Conservation (phyloP, 64 coral and sea anemone genomes). For the Dendrophyllia cribrosa region DNA sequence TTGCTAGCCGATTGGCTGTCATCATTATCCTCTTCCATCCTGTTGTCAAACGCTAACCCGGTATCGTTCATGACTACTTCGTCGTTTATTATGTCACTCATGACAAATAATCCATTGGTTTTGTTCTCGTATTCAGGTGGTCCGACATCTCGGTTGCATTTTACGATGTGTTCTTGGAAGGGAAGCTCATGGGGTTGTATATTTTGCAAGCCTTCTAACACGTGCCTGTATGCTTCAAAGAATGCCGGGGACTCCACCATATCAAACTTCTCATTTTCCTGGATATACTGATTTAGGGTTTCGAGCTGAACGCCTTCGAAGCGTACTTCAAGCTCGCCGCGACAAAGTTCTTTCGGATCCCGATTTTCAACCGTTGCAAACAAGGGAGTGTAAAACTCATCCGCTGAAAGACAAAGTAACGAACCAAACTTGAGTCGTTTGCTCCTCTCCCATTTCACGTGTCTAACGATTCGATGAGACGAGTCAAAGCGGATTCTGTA, state of each 20-base stretch:
- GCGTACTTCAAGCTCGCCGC: conserved; percentile 72
- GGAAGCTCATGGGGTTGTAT: conserved; percentile 12
- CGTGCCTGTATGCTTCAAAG: conserved; percentile 76
- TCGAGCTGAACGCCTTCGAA: conserved; percentile 59
- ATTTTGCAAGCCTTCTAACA: conserved; percentile 59
- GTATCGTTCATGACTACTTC: not conserved
- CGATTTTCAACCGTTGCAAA: conserved; percentile 85
- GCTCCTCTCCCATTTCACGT: conserved; percentile 67
- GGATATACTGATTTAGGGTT: conserved; percentile 25
- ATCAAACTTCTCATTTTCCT: conserved; percentile 51
- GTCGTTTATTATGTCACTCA: not conserved
- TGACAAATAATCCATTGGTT: not conserved
- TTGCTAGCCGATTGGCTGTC: too few species aligned
- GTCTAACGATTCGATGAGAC: conserved; percentile 40
- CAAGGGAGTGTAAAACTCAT: conserved; percentile 69
- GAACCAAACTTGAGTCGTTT: conserved; percentile 87
- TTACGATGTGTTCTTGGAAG: conserved; percentile 55
- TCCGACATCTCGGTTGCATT: not conserved
- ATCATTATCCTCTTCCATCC: too few species aligned
- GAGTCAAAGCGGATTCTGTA: conserved; percentile 72
- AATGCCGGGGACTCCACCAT: conserved; percentile 61
- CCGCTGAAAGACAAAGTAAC: conserved; percentile 74
- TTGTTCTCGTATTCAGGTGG: conserved; percentile 24
- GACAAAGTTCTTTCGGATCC: conserved; percentile 25
- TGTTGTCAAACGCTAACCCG: too few species aligned